Evolutionary conservation across 2,888 invertebrate species (phyloP), one percentile per base, ranked within the genome.

Genomic region (Apoda limacodes): DNA sequence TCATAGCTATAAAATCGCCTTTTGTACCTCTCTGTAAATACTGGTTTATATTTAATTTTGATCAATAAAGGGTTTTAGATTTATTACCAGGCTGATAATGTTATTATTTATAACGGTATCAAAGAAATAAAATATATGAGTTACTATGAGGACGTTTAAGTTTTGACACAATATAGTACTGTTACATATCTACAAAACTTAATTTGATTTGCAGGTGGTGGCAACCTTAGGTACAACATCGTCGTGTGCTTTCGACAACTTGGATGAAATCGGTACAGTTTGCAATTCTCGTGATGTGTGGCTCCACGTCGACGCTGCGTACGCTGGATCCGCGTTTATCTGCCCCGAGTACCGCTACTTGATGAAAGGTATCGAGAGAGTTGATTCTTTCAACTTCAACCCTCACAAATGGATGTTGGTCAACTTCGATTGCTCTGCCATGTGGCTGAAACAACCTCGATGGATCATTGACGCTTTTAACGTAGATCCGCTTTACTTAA

Each of bases 351-450:
- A 91, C 68, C 89, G 96, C 22, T 87, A 93, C 55, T 76, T 95
- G 13, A 92, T 97, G 89, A 88, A 89, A 46, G 95, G 95, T 13
- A 67, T 93, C 4, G 92, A 99, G 68, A 85, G 86, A 36, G 97
- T 95, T 0, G 93, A 96, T 55, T 98, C 98, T 0, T 97, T 98
- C 66, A 98, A 98, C 69, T 97, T 98, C 60, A 99, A 99, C 64
- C 98, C 99, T 0, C 98, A 98, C 70, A 99, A 99, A 72, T 99
- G 98, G 98, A 82, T 99, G 86, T 70, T 98, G 45, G 95, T 98
- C n/a, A 98, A 96, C 68, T 99, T 98, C 52, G 99, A 99, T 69
- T 99, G 98, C 61, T 98, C 98, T 7, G 90, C 98, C 1, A 91
- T 99, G 92, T 99, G 98, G 98, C 80, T 94, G 3, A 93, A 92